Evolutionary conservation across 2,888 invertebrate species (phyloP).

Genomic region (Phyto melanocephala): DNA sequence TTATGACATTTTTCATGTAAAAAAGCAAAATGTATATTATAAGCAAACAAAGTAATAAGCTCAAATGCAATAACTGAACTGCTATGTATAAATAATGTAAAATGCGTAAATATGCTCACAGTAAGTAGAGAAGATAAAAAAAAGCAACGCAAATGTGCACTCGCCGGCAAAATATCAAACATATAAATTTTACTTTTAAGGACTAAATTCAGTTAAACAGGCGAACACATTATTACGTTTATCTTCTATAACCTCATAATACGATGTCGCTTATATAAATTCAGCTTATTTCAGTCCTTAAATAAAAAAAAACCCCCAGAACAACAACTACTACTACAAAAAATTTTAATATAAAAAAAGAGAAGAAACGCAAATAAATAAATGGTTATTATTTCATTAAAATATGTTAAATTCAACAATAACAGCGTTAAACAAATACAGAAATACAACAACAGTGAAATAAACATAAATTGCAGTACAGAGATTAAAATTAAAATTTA

Average conservation of each 20-base stretch:
- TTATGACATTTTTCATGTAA: no score
- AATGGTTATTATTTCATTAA: conserved; percentile 63
- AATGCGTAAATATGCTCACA: conserved; percentile 2
- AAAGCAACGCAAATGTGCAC: background rate
- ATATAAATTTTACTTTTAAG: conserved; percentile 19
- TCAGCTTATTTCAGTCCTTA: background rate
- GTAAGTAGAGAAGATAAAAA: background rate
- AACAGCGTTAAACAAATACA: conserved; percentile 28
- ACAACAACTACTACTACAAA: background rate
- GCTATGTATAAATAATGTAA: conserved; percentile 29
- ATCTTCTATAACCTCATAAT: no score
- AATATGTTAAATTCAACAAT: conserved; percentile 43
- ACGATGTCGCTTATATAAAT: no score
- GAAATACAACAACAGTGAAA: conserved; percentile 32
- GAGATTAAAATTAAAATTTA: conserved; percentile 59
- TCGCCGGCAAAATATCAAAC: conserved; percentile 13
- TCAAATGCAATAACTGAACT: background rate
- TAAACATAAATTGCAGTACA: conserved; percentile 54
- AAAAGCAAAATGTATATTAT: no score
- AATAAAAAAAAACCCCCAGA: background rate
- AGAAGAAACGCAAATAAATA: conserved; percentile 48
- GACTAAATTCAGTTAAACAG: background rate
- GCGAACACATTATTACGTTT: no score
- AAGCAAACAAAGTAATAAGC: background rate
- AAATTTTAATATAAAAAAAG: background rate